phyloP scores from a whole-genome alignment of 2,888 invertebrate species.

The Drosophila neotestacea region DNA sequence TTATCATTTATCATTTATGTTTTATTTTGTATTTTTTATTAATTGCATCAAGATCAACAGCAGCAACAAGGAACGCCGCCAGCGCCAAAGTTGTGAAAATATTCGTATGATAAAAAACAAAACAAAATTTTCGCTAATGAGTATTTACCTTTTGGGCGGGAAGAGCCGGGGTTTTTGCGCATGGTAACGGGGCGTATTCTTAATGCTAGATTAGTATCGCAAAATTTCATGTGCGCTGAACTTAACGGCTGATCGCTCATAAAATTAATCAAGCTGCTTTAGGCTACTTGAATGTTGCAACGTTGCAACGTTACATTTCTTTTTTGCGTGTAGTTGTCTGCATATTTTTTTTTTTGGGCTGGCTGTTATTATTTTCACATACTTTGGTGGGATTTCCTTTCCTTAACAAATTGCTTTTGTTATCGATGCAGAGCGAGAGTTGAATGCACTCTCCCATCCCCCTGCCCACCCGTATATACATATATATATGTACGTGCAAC shows the following conservation, averaged over 20 bases:
- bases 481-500: not conserved
- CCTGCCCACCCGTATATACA: too few species aligned
- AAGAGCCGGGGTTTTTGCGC: not conserved
- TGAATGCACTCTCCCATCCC: slow-evolving; percentile 65
- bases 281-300: slow-evolving; percentile 75
- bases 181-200: slow-evolving; percentile 76
- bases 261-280: slow-evolving; percentile 85
- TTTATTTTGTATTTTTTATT: slow-evolving; percentile 61
- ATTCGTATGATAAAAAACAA: slow-evolving; percentile 20
- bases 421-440: slow-evolving; percentile 70
- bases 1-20: slow-evolving; percentile 26
- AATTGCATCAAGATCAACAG: slow-evolving; percentile 84
- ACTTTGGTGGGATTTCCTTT: slow-evolving; percentile 79
- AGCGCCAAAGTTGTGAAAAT: slow-evolving; percentile 68
- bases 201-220: slow-evolving; percentile 80
- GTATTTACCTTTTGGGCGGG: slow-evolving; percentile 68
- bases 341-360: slow-evolving; percentile 33
- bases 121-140: slow-evolving; percentile 74
- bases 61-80: slow-evolving; percentile 55
- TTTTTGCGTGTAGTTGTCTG: slow-evolving; percentile 24
- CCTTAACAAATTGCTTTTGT: slow-evolving; percentile 79
- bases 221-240: slow-evolving; percentile 78
- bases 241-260: slow-evolving; percentile 85
- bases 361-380: slow-evolving; percentile 79
- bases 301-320: slow-evolving; percentile 29